Percentiles rank a stretch among this genome's conserved stretches.
Evolutionary conservation across 1,140 invertebrate species (phyloP).

Genomic region (Dinothrombium tinctorium): DNA sequence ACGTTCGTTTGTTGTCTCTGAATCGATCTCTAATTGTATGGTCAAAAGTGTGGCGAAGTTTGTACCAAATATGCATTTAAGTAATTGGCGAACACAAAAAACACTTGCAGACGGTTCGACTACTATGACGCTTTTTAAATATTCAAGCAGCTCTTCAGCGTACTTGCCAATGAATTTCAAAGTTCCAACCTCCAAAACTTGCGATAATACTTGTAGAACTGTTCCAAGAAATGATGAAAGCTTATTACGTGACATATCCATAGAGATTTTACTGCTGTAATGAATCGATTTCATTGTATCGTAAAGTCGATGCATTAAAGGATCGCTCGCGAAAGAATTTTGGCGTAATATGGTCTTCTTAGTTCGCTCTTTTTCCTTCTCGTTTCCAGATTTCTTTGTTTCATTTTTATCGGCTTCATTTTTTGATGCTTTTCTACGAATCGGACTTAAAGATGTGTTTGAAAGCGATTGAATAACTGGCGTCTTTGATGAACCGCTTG

Average conservation of each 20-base stretch:
- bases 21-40: too few species aligned
- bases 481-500: too few species aligned
- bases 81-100: conserved; percentile 46
- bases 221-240: conserved; percentile 42
- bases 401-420: not conserved
- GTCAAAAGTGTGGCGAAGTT: too few species aligned
- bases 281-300: conserved; percentile 5
- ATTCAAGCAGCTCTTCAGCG: conserved; percentile 53
- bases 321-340: not conserved
- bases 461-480: not conserved
- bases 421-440: not conserved
- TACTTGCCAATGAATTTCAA: conserved; percentile 43
- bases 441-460: conserved; percentile 4
- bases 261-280: conserved; percentile 2
- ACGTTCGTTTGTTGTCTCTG: not conserved
- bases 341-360: not conserved
- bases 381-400: not conserved
- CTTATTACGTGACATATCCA: conserved; percentile 28
- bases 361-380: conserved; percentile 3
- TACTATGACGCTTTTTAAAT: conserved; percentile 42
- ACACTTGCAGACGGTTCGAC: conserved; percentile 43
- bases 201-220: conserved; percentile 36
- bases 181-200: conserved; percentile 47
- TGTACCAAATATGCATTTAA: conserved; percentile 56
- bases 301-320: not conserved